Evolutionary conservation across 1,140 invertebrate species (phyloP), one percentile per base, ranked within the genome.

Genomic region (Orchestia grillus): DNA sequence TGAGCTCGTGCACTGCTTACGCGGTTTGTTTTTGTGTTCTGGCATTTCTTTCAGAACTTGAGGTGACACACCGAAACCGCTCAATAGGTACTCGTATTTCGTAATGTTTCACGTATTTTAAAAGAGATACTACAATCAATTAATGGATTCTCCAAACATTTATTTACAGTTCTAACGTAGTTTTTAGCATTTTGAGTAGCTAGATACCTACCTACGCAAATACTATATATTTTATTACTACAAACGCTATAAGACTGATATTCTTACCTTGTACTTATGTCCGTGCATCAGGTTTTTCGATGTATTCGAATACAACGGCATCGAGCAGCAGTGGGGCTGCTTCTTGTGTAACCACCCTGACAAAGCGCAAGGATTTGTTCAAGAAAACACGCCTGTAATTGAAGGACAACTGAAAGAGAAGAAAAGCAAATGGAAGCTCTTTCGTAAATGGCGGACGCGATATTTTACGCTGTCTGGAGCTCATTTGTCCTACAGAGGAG

Each of bases 401-500:
- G 98, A 99, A 98, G 99, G 99, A 0, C 98, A 99, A 97, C 97
- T 99, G 41, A 99, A 99, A 97, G 99, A 99, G 97, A 99, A 99
- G 97, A 99, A 99, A 97, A 99, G 99, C 40, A 98, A 98, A 97
- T 99, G 99, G 99, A 98, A 98, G 97, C 98, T 99, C 95, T 99
- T 99, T 97, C 98, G 98, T 96, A 97, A 99, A 96, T 99, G 99
- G 99, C 98, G 99, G 96, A 99, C 99, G 16, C 97, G 99, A 96
- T 99, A 99, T 97, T 99, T 99, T 97, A 99, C 99, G 28, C 97
- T 99, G 40, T 99, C 99, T 95, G 99, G 99, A 0, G 98, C 98
- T 23, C 98, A 99, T 97, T 98, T 99, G 53, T 98, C 98, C 6
- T 99, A 98, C 97, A 98, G 98, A 97, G 98, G 98, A 97, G 98